Percentiles rank a stretch among this genome's conserved stretches.
These are phyloP conservation scores for Andrena hattorfiana DNA, from an alignment of 2,888 invertebrate species.

Conservation along the genomic window DNA sequence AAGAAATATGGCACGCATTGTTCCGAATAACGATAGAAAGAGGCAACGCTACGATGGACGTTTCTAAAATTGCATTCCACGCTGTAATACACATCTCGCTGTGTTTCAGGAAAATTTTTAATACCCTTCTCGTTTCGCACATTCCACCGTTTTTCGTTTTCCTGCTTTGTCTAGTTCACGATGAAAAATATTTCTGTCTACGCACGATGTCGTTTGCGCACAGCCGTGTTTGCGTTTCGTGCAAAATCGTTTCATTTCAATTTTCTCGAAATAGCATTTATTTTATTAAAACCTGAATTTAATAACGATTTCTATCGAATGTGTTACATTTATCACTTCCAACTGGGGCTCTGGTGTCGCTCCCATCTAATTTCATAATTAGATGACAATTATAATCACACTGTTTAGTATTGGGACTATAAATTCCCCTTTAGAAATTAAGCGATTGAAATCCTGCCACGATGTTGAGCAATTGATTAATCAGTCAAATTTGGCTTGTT, in stretches of 20 bases:
- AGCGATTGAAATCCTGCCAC: too few species aligned
- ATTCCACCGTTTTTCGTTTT: background rate
- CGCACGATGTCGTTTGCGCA: background rate
- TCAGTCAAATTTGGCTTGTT: too few species aligned
- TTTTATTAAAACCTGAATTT: background rate
- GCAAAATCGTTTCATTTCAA: background rate
- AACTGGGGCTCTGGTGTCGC: background rate
- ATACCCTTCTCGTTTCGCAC: conserved; percentile 22
- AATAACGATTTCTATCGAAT: background rate
- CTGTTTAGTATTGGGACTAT: too few species aligned
- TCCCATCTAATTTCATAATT: too few species aligned
- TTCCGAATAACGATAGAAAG: conserved; percentile 42
- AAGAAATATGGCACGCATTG: conserved; percentile 33
- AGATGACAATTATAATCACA: too few species aligned
- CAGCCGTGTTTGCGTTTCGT: too few species aligned
- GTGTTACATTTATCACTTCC: background rate
- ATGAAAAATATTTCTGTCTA: conserved; percentile 18
- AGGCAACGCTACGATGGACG: conserved; percentile 34
- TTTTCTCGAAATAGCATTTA: background rate
- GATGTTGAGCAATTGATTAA: too few species aligned
- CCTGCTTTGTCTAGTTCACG: background rate
- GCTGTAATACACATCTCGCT: conserved; percentile 30
- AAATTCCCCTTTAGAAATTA: too few species aligned
- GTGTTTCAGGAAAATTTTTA: conserved; percentile 31
- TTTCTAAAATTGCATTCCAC: conserved; percentile 61